phyloP scores from a whole-genome alignment of 1,140 invertebrate species.

The Akabosia matsudoensis region DNA sequence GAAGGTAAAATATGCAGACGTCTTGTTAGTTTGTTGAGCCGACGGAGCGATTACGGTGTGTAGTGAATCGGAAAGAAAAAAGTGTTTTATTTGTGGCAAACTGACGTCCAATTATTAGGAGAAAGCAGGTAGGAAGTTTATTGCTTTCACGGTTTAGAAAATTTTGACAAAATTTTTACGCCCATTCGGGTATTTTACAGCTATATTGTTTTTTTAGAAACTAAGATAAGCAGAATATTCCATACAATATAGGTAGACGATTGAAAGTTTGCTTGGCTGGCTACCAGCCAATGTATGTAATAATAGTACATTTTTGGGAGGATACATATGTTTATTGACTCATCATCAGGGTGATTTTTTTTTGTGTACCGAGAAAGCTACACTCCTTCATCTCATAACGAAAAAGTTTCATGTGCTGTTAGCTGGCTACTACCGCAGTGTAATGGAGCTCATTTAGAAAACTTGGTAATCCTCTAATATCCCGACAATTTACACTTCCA shows the following conservation, averaged over 20 bases:
- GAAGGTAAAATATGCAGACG: neutral
- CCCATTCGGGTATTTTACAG: too few relatives aligned
- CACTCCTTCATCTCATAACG: neutral
- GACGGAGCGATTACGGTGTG: neutral
- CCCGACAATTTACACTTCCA: conserved; percentile 42
- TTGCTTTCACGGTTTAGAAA: too few relatives aligned
- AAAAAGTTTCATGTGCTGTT: neutral
- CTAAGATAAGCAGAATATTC: too few relatives aligned
- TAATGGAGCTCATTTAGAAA: conserved; percentile 45
- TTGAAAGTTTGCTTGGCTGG: neutral
- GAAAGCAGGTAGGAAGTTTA: too few relatives aligned
- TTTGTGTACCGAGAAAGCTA: neutral
- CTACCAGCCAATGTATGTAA: neutral
- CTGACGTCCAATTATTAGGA: too few relatives aligned
- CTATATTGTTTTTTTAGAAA: neutral
- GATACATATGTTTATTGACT: conserved; percentile 12
- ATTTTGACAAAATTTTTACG: too few relatives aligned
- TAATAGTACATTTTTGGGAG: neutral
- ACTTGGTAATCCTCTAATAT: conserved; percentile 46
- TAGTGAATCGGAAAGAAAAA: too few relatives aligned
- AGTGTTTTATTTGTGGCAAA: too few relatives aligned
- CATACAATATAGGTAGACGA: neutral
- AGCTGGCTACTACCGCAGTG: neutral
- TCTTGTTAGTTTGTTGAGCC: neutral
- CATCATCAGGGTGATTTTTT: neutral